These are phyloP conservation scores for Drosophila sucinea DNA, from an alignment of 1,140 invertebrate species.

Conservation along the genomic window DNA sequence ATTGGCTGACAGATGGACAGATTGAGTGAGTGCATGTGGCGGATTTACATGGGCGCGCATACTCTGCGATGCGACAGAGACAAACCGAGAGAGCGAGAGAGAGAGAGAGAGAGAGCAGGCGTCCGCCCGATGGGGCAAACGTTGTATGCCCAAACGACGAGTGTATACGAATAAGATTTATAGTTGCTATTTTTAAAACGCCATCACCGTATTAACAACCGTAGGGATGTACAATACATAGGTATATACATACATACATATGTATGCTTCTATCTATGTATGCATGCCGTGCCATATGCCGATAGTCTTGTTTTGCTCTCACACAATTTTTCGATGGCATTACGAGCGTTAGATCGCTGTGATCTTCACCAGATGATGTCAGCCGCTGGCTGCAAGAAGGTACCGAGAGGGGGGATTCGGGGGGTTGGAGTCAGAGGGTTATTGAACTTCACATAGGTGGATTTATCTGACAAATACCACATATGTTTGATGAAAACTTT, in stretches of 20 bases:
- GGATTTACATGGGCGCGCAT: constrained; percentile 47
- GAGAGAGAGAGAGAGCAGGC: neutral
- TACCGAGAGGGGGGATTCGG: neutral
- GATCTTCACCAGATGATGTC: constrained; percentile 3
- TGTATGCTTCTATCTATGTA: neutral
- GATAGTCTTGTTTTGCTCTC: constrained; percentile 8
- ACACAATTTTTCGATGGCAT: constrained; percentile 3
- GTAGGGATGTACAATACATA: constrained; percentile 53
- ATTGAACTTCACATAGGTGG: neutral
- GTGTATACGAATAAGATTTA: constrained; percentile 66
- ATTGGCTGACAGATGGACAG: constrained; percentile 42
- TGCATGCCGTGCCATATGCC: neutral
- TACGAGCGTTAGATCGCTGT: constrained; percentile 29
- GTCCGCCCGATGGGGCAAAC: constrained; percentile 29
- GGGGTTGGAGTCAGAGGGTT: neutral
- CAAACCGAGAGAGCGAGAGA: neutral
- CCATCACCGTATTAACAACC: constrained; percentile 69
- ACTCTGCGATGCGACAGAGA: constrained; percentile 7
- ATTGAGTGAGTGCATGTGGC: constrained; percentile 66
- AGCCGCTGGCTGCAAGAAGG: neutral
- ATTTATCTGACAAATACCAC: constrained; percentile 20
- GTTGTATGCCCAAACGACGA: constrained; percentile 49
- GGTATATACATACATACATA: neutral
- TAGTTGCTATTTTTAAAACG: constrained; percentile 80
- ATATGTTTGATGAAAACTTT: neutral